Evolutionary conservation across 2,113 vertebrate species (phyloP).

Genomic region (Urocynchramus pylzowi): DNA sequence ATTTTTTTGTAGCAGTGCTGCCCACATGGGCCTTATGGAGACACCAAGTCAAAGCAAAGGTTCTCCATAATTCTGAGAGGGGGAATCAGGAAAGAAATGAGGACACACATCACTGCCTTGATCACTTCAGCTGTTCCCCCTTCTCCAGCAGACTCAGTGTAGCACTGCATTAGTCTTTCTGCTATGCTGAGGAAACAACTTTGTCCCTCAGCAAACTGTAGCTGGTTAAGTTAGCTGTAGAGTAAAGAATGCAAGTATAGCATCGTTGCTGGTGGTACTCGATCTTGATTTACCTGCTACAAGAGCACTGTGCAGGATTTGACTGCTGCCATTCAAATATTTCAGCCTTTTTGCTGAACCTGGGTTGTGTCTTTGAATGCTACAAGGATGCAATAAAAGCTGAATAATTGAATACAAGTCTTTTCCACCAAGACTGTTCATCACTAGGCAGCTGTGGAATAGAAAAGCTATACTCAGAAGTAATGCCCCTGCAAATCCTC

Average conservation of each 20-base stretch:
- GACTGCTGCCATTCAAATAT: not conserved
- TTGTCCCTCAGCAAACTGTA: not conserved
- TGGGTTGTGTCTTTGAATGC: not conserved
- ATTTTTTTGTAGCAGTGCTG: not conserved
- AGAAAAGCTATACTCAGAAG: not conserved
- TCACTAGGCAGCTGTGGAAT: not conserved
- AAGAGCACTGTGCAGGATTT: not conserved
- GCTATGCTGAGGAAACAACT: not conserved
- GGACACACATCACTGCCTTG: not conserved
- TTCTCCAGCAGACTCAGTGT: not conserved
- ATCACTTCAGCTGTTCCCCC: not conserved
- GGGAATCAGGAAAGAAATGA: not conserved
- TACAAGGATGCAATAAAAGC: not conserved
- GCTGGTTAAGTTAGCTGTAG: not conserved
- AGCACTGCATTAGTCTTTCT: not conserved
- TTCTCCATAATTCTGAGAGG: not conserved
- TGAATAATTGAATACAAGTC: not conserved
- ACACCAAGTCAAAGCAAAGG: not conserved
- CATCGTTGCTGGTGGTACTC: not conserved
- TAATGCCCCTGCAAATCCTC: not conserved
- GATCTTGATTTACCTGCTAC: accelerated
- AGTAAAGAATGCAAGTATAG: not conserved
- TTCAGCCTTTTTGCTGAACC: not conserved
- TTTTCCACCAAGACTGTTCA: not conserved
- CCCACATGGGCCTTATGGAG: not conserved